Conservation (phyloP, 1,140 invertebrate genomes). For the Drosophila micromelanica region DNA sequence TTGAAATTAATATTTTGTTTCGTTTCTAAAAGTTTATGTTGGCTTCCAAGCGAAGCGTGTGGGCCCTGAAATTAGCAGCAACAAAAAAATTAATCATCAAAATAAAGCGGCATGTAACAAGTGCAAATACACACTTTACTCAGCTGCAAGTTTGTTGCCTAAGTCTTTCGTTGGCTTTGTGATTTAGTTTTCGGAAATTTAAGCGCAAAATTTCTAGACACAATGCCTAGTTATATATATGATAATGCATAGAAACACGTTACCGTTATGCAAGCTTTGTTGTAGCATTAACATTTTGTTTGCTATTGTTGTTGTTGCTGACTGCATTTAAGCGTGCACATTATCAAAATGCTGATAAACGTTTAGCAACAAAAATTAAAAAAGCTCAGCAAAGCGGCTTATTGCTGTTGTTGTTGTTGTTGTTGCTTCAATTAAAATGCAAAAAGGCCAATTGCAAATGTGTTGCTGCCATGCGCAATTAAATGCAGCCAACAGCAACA, state of each 20-base stretch:
- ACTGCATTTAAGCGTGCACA: conserved; percentile 68
- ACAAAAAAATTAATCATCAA: conserved; percentile 21
- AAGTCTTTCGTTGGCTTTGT: conserved; percentile 66
- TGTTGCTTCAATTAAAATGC: conserved; percentile 77
- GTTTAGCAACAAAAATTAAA: conserved; percentile 60
- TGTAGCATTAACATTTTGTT: conserved; percentile 27
- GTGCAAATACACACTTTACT: conserved; percentile 6
- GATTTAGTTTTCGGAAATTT: conserved; percentile 22
- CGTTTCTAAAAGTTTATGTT: conserved; percentile 43
- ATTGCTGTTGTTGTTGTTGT: conserved; percentile 14
- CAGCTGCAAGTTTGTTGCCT: conserved; percentile 60
- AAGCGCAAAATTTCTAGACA: conserved; percentile 20
- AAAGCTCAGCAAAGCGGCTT: conserved; percentile 1
- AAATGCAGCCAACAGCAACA: conserved; percentile 61
- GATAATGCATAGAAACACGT: conserved; percentile 16
- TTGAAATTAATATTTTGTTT: conserved; percentile 80
- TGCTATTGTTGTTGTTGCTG: conserved; percentile 19
- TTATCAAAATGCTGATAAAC: conserved; percentile 83
- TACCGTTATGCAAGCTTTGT: conserved; percentile 52
- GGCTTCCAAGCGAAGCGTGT: conserved; percentile 64
- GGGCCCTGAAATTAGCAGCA: conserved; percentile 24
- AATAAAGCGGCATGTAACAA: conserved; percentile 18
- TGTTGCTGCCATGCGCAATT: conserved; percentile 69
- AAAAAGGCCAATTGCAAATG: conserved; percentile 81
- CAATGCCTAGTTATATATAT: conserved; percentile 41